A percentile compares a stretch with the other conserved stretches of the same genome.
Evolutionary conservation across 2,888 invertebrate genomes (phyloP).

Genomic region (Zhuqinia jingwanae): DNA sequence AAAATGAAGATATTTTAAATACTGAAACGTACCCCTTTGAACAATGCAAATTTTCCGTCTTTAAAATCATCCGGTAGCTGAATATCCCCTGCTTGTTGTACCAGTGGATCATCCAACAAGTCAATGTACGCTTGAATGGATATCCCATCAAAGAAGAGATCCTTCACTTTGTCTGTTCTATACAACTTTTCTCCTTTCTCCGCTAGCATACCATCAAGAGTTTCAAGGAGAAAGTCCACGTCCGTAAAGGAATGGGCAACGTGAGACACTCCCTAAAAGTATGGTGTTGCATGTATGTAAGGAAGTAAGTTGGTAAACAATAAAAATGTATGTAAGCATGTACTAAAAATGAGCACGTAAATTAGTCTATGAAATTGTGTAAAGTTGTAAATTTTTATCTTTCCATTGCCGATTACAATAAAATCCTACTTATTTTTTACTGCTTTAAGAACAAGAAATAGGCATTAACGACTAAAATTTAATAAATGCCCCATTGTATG

Average conservation of each 20-base stretch:
- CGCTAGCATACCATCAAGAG: constrained; percentile 71
- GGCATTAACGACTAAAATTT: too few species aligned
- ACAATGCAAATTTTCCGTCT: constrained; percentile 72
- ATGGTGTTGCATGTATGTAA: too few species aligned
- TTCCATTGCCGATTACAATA: too few species aligned
- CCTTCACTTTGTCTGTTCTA: constrained; percentile 72
- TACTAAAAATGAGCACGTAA: too few species aligned
- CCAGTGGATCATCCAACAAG: constrained; percentile 63
- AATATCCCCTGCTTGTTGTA: constrained; percentile 59
- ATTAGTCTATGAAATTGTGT: too few species aligned
- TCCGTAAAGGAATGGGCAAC: constrained; percentile 73
- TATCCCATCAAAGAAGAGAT: constrained; percentile 71
- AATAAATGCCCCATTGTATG: too few species aligned
- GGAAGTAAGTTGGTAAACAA: neutral
- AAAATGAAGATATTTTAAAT: too few species aligned
- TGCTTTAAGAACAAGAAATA: too few species aligned
- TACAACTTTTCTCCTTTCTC: constrained; percentile 76
- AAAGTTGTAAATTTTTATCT: too few species aligned
- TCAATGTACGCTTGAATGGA: constrained; percentile 70
- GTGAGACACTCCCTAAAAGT: constrained; percentile 72
- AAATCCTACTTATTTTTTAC: too few species aligned
- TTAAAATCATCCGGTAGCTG: constrained; percentile 61
- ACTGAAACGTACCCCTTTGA: constrained; percentile 71
- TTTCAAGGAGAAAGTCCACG: constrained; percentile 70
- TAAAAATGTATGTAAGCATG: too few species aligned